phyloP scores from a whole-genome alignment of 2,797 vertebrate genomes.

The Bovichtus diacanthus region DNA sequence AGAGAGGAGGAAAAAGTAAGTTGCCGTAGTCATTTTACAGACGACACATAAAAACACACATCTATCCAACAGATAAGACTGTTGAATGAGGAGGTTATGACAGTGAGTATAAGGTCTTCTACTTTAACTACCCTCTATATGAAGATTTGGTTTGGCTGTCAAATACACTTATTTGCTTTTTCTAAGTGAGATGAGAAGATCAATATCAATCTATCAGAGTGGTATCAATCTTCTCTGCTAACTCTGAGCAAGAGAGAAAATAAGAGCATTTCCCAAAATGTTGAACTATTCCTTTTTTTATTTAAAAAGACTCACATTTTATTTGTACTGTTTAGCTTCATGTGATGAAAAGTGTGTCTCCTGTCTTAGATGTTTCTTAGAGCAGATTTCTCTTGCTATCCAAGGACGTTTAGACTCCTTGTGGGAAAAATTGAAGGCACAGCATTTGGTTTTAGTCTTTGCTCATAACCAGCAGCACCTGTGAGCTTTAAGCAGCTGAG shows the following conservation, averaged over 20 bases:
- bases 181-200: background rate
- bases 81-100: slow-evolving; percentile 36
- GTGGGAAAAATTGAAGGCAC: background rate
- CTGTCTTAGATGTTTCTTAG: background rate
- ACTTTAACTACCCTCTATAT: background rate
- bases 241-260: too few relatives aligned
- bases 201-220: background rate
- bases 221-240: background rate
- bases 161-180: background rate
- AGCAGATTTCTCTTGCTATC: background rate
- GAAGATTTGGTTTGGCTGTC: background rate
- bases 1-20: slow-evolving; percentile 83
- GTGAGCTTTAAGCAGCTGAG: background rate
- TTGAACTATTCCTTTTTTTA: too few relatives aligned
- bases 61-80: slow-evolving; percentile 42
- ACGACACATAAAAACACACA: slow-evolving; percentile 57
- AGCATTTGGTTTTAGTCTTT: background rate
- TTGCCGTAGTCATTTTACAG: slow-evolving; percentile 69
- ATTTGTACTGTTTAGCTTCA: too few relatives aligned
- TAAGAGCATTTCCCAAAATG: too few relatives aligned
- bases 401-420: background rate
- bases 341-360: too few relatives aligned
- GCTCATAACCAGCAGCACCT: background rate
- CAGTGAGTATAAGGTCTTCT: background rate
- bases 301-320: too few relatives aligned